Evolutionary conservation across 1,140 invertebrate species (phyloP).

Genomic region (Meloidogyne floridensis): DNA sequence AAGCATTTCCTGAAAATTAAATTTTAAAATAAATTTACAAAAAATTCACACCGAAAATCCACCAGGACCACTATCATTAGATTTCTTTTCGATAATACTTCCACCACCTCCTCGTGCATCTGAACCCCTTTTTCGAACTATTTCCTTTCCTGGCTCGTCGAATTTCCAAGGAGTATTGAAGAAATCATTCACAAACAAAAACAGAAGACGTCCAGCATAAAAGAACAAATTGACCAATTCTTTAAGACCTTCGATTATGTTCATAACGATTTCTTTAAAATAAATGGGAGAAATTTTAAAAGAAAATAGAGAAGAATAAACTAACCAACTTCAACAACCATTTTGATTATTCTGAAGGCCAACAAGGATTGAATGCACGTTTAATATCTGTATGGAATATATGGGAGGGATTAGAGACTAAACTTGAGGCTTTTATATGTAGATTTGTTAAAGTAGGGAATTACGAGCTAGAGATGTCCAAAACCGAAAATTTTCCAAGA

Average conservation of each 20-base stretch:
- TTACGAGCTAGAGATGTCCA: too few relatives aligned
- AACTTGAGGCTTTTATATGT: background rate
- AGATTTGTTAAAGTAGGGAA: background rate
- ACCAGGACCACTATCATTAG: background rate
- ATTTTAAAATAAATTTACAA: background rate
- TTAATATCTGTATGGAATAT: background rate
- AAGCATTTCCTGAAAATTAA: background rate
- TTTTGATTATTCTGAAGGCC: background rate
- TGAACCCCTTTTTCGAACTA: background rate
- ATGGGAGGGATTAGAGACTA: background rate
- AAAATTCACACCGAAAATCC: background rate
- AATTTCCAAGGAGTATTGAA: background rate
- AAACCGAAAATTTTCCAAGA: too few relatives aligned
- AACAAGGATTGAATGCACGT: background rate
- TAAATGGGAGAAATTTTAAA: background rate
- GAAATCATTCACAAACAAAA: constrained; percentile 2
- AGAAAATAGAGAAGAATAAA: background rate
- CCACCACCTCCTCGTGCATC: background rate
- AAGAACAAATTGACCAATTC: background rate
- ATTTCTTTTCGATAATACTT: background rate
- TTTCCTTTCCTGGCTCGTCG: background rate
- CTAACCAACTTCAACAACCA: background rate
- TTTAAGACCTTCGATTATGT: background rate
- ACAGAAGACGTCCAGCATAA: background rate
- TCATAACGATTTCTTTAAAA: background rate